Percentiles rank a stretch among this genome's conserved stretches.
phyloP scores from a whole-genome alignment of 2,888 invertebrate species.

The Parnassius apollo region DNA sequence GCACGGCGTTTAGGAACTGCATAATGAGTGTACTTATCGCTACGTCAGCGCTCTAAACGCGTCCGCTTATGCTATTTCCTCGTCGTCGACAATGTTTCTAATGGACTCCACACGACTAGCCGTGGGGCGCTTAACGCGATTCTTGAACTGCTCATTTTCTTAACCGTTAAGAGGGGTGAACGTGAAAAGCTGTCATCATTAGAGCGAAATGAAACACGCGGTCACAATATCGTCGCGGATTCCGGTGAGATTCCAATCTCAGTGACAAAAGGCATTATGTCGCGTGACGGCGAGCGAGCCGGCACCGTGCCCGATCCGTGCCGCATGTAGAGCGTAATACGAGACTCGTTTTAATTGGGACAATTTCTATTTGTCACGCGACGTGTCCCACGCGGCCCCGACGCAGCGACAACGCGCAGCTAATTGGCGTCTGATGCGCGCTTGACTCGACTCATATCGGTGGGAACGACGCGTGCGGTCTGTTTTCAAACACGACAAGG shows the following conservation, averaged over 20 bases:
- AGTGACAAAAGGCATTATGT: conserved; percentile 48
- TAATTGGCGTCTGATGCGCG: conserved; percentile 41
- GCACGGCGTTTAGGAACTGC: conserved; percentile 43
- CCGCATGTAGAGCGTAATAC: conserved; percentile 56
- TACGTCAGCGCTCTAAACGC: conserved; percentile 44
- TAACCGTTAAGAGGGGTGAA: conserved; percentile 33
- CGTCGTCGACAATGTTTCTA: conserved; percentile 47
- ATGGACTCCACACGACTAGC: conserved; percentile 54
- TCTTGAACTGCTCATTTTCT: conserved; percentile 49
- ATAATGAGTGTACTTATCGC: conserved; percentile 38
- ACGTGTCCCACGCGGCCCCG: conserved; percentile 37
- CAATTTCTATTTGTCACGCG: conserved; percentile 60
- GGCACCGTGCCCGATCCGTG: conserved; percentile 28
- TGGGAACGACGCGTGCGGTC: conserved; percentile 24
- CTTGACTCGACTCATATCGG: conserved; percentile 36
- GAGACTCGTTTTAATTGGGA: conserved; percentile 59
- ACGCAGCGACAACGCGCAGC: conserved; percentile 16
- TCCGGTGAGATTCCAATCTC: conserved; percentile 29
- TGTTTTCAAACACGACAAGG: conserved; percentile 15
- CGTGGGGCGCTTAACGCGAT: conserved; percentile 44
- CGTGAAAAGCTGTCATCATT: conserved; percentile 42
- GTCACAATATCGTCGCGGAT: conserved; percentile 32
- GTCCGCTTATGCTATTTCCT: conserved; percentile 46
- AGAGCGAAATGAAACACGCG: conserved; percentile 31
- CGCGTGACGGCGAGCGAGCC: conserved; percentile 47